Conservation (phyloP, 2,113 vertebrate genomes). For the Oxygymnocypris stewartii region DNA sequence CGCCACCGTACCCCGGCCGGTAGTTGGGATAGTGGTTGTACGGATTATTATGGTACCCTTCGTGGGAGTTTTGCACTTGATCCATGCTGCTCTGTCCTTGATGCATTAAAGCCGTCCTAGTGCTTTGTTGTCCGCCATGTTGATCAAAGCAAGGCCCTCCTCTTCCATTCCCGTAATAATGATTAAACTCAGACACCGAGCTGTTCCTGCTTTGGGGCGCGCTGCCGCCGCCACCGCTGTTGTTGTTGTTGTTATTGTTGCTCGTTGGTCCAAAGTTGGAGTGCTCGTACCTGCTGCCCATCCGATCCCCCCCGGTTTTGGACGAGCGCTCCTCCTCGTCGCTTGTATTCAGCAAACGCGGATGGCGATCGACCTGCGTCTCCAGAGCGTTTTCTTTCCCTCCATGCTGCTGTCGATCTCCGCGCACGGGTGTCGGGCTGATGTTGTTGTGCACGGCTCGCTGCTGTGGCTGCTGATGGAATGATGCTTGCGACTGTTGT, state of each 20-base stretch:
- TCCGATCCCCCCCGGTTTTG: constrained; percentile 83
- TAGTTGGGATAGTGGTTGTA: constrained; percentile 83
- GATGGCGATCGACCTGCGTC: constrained; percentile 74
- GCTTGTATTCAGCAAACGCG: constrained; percentile 76
- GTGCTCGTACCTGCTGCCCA: constrained; percentile 82
- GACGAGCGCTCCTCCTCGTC: constrained; percentile 70
- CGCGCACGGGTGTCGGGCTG: constrained; percentile 58
- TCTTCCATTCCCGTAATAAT: constrained; percentile 87
- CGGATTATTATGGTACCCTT: constrained; percentile 83
- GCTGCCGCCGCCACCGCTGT: constrained; percentile 35
- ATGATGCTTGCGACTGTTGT: constrained; percentile 60
- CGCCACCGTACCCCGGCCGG: constrained; percentile 78
- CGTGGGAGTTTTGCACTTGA: constrained; percentile 87
- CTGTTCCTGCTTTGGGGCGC: constrained; percentile 74
- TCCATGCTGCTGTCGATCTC: constrained; percentile 78
- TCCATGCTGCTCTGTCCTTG: constrained; percentile 82
- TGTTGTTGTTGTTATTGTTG: constrained; percentile 63
- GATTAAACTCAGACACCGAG: constrained; percentile 81
- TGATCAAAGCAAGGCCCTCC: constrained; percentile 92
- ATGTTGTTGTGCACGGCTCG: constrained; percentile 73
- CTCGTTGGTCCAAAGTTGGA: constrained; percentile 79
- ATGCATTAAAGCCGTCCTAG: constrained; percentile 86
- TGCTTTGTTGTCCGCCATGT: constrained; percentile 99
- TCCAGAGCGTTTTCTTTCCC: constrained; percentile 70
- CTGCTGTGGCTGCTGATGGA: constrained; percentile 77